Evolutionary conservation across 2,797 vertebrate genomes (phyloP).

Genomic region (Lithobates sylvaticus): DNA sequence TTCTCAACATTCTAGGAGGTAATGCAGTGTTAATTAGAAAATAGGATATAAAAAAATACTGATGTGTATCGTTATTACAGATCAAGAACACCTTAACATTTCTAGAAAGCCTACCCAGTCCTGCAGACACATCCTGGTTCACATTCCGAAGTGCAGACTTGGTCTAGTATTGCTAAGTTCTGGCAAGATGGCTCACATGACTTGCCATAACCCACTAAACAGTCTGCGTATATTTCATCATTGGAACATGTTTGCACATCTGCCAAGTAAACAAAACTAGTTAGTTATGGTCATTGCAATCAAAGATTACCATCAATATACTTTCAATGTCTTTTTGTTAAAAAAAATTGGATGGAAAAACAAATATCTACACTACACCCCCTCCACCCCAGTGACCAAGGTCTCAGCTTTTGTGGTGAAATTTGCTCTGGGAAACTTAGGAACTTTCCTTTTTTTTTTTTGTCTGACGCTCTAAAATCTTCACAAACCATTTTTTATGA

Average conservation of each 20-base stretch:
- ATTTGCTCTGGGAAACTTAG: too few relatives aligned
- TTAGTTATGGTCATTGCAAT: neutral
- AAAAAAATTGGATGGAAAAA: too few relatives aligned
- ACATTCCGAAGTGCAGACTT: slow-evolving; percentile 18
- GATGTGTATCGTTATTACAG: neutral
- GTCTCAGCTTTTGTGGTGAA: too few relatives aligned
- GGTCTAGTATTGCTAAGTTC: slow-evolving; percentile 7
- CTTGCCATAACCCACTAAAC: slow-evolving; percentile 30
- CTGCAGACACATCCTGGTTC: slow-evolving; percentile 54
- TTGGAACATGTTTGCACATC: slow-evolving; percentile 17
- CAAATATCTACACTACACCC: too few relatives aligned
- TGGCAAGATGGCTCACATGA: slow-evolving; percentile 47
- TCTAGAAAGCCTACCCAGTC: slow-evolving; percentile 32
- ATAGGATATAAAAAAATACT: neutral
- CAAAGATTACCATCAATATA: too few relatives aligned
- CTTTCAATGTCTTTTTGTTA: too few relatives aligned
- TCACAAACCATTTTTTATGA: too few relatives aligned
- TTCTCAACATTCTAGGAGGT: slow-evolving; percentile 38
- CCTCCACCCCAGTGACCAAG: too few relatives aligned
- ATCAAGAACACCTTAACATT: neutral
- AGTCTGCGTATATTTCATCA: slow-evolving; percentile 38
- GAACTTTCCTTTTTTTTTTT: too few relatives aligned
- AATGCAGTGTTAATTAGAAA: neutral
- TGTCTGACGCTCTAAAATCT: too few relatives aligned
- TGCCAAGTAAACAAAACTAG: slow-evolving; percentile 15